Base-by-base conservation (phyloP, 2,113 vertebrate species). In the Sinocyclocheilus rhinocerous region DNA sequence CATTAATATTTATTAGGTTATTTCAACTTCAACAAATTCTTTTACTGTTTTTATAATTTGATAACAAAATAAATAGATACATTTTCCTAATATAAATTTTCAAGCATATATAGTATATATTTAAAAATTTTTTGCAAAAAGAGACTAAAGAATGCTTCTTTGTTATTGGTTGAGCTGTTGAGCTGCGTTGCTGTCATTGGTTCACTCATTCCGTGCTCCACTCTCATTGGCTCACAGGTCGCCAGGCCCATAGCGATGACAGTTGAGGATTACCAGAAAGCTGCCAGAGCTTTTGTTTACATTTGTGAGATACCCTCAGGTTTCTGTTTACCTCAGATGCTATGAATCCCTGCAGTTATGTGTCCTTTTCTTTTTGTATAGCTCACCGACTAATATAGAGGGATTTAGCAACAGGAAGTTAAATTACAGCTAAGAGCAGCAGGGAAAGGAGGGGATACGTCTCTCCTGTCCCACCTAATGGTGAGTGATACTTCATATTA, bases 231-330 rank as follows among this genome's bases (percentile, higher is more conserved):
- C 11, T 82, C 45, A 1, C 18, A 20, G 10, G 20, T 82, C 26
- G 3, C 16, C 45, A 70, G 24, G 61, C 22, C 24, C 36, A 26
- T 48, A 67, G 61, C 12, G 8, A 48, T 1, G 57, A 48, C 39
- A 22, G 72, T 61, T 63, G 8, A 18, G 18, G 57, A 61, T 61
- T 55, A 55, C 16, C 29, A 55, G 50, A 72, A n/a, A 33, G 42
- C n/a, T 10, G 36, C 9, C n/a, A 79, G 73, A 80, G 33, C 33
- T 2, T 5, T 33, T 70, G 73, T 87, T 52, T 70, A 59, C 73
- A 57, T 83, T 77, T 36, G 63, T 24, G 24, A 69, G 86, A 78
- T 45, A 50, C 50, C 86, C 65, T 33, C 76, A 75, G 83, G 76
- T 70, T 33, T 75, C 55, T 67, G 85, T 59, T 80, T 86, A 73